Conservation (phyloP, 2,113 vertebrate species). For the Nothocercus nigrocapillus region DNA sequence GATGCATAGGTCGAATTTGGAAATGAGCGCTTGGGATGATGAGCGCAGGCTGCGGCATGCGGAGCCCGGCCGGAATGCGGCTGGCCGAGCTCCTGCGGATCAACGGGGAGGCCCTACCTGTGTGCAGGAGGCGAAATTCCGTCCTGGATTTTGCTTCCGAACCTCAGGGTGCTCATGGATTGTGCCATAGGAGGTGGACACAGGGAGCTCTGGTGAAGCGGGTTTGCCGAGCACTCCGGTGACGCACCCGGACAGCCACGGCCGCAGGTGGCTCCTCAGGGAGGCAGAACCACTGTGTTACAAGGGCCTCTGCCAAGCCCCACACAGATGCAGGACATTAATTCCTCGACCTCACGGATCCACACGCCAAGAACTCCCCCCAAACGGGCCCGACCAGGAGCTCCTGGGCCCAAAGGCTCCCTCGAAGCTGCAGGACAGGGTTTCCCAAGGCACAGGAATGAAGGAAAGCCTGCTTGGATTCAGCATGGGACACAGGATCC, state of each 20-base stretch:
- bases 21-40: not conserved
- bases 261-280: accelerated
- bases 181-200: too few species aligned
- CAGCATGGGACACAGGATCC: not conserved
- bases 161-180: not conserved
- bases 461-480: not conserved
- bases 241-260: too few species aligned
- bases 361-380: not conserved
- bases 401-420: not conserved
- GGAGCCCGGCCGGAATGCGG: too few species aligned
- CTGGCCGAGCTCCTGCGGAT: not conserved
- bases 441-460: not conserved
- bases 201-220: too few species aligned
- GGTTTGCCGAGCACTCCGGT: accelerated
- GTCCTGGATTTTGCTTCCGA: too few species aligned
- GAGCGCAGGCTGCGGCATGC: too few species aligned
- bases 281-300: not conserved
- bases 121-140: not conserved
- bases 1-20: accelerated
- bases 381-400: not conserved
- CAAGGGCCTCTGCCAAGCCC: too few species aligned
- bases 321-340: not conserved
- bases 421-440: not conserved
- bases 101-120: not conserved
- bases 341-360: not conserved